Base-by-base conservation (phyloP, 2,888 invertebrate genomes). In the Shargacucullia verbasci region DNA sequence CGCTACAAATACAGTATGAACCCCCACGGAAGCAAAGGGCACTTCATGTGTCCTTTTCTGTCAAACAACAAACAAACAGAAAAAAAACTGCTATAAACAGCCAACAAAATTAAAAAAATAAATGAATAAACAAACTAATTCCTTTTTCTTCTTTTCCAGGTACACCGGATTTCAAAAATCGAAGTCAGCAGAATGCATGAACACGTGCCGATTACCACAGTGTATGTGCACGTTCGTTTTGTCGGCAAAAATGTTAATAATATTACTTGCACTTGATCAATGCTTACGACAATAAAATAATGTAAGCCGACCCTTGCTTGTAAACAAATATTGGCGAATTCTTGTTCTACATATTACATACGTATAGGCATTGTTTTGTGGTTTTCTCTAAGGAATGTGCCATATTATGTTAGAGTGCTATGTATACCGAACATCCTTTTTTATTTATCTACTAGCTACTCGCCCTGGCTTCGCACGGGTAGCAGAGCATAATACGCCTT, bases 191-290 rank as follows among this genome's bases (percentile, higher is more conserved):
- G 67, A 63, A 70, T 60, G 52, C 54, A 13, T 0, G 37, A 27
- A 59, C 73, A 73, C 73, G 73, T 73, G 73, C 64, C 57, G 20
- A 33, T 58, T 59, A 50, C 49, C 27, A 70, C 67, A 70, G 37
- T 67, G 68, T 25, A 43, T 37, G 35, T 9, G 49, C 64, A 70
- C 70, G 52, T 73, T 72, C 63, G 39, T 29, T 61, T 38, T 37
- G 55, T 67, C 59, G 46, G 53, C 61, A 53, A 53, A 59, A 68
- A 47, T 38, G 53, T 39, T 48, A 27, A 59, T 20, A 20, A 20
- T 20, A 20, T 20, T 20, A 20, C 20, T 20, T 20, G 20, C 20
- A 20, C 2, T 20, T 20, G 20, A 46, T 40, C 9, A 43, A 27
- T 39, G 44, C 40, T 61, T 49, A 54, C 38, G 33, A 52, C 56